Base-by-base conservation (phyloP, 2,888 invertebrate species). In the Cosmorhoe ocellata region DNA sequence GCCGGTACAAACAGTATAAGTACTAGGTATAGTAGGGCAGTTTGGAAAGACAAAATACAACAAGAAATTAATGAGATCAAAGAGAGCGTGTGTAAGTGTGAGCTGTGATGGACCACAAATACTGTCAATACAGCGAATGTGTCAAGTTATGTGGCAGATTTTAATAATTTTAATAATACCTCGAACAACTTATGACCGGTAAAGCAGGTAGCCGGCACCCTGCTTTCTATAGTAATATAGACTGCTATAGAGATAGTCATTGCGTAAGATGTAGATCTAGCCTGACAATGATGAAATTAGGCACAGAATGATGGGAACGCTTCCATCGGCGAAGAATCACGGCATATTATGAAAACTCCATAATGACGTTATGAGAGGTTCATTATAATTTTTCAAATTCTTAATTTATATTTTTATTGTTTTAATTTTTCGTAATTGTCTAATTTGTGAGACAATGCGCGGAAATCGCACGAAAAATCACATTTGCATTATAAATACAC, bases 231-330 rank as follows among this genome's bases (percentile, higher is more conserved):
- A 24, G 31, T 13, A 38, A 31, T 14, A 28, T 2, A 33, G 30
- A 10, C 7, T 18, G 11, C 28, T 51, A 48, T 51, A 51, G 36
- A 46, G 37, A 46, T 42, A 59, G 50, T 65, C 55, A 55, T 71
- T 69, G 64, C 67, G 54, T 66, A 65, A 72, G 56, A 61, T 59
- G 60, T 47, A 51, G 58, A 57, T 43, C 60, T 58, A 61, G 50
- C 50, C 60, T 63, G 58, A 73, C 68, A 73, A 72, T 71, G 68
- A 68, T 45, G 66, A 71, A 72, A 73, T 69, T 66, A 65, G 63
- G 44, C 59, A 53, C 40, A 59, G 58, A 67, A 72, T 59, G 64
- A 70, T 76, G 76, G 63, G 77, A 78, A 69, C 59, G 46, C 39
- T 51, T 55, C 43, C 39, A 51, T 11, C 56, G 58, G 30, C 42